Evolutionary conservation across 2,797 vertebrate species (phyloP).

Genomic region (Acrossocheilus wenchowensis): DNA sequence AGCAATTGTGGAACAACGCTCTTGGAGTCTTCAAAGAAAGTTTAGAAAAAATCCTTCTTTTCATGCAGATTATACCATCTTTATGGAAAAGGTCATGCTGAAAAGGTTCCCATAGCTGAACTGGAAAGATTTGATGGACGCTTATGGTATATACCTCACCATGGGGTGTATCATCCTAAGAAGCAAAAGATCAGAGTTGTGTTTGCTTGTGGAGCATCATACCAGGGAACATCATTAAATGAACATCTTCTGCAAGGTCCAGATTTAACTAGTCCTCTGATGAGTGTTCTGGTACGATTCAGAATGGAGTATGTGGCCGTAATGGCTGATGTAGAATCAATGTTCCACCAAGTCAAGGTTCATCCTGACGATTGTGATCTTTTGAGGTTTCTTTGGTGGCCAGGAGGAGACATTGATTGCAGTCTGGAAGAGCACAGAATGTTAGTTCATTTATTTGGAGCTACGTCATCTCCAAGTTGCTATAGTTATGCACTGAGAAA

Average conservation of each 20-base stretch:
- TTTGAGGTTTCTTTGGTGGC: background rate
- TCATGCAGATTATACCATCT: background rate
- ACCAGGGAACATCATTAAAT: background rate
- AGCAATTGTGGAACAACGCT: conserved; percentile 6
- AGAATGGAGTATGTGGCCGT: background rate
- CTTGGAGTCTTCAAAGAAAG: background rate
- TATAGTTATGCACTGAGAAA: background rate
- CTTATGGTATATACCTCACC: conserved; percentile 23
- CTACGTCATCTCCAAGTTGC: background rate
- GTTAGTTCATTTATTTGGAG: background rate
- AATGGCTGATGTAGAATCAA: background rate
- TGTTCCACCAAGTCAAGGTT: background rate
- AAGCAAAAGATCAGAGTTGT: background rate
- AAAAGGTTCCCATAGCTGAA: background rate
- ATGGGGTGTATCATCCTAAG: background rate
- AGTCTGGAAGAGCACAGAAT: background rate
- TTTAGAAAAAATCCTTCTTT: background rate
- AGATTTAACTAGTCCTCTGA: background rate
- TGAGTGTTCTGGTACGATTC: background rate
- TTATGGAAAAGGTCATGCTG: conserved; percentile 40
- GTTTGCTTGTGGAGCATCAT: background rate
- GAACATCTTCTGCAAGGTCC: background rate
- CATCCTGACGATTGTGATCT: background rate
- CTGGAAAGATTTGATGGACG: background rate
- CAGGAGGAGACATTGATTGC: background rate